phyloP scores from a whole-genome alignment of 2,888 invertebrate species.

The Itoplectis maculator region DNA sequence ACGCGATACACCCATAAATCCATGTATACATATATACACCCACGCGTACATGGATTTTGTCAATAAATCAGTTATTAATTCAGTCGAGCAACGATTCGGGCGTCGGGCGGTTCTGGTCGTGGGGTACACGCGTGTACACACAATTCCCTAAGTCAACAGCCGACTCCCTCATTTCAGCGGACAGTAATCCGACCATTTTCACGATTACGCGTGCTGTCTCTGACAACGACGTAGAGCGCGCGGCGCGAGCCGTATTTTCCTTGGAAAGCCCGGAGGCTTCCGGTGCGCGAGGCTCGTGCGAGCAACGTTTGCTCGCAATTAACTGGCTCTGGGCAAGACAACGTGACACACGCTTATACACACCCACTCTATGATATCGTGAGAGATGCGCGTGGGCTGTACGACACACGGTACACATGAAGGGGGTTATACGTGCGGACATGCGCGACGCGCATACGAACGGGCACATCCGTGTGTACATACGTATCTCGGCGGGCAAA shows the following conservation, averaged over 20 bases:
- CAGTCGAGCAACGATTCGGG: conserved; percentile 13
- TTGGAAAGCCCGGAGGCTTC: not conserved
- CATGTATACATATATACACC: not conserved
- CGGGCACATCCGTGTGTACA: conserved; percentile 7
- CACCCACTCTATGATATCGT: conserved; percentile 5
- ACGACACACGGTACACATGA: not conserved
- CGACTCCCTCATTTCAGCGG: not conserved
- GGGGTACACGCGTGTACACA: not conserved
- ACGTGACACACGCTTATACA: conserved; percentile 13
- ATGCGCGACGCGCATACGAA: not conserved
- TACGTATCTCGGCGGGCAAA: conserved; percentile 38
- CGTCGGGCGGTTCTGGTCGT: not conserved
- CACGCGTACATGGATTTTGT: conserved; percentile 45
- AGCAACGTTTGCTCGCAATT: conserved; percentile 49
- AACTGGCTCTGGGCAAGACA: conserved; percentile 31
- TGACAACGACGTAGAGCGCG: not conserved
- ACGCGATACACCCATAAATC: no score
- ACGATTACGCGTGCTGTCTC: conserved; percentile 20
- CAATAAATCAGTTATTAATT: conserved; percentile 55
- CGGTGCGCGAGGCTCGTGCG: not conserved
- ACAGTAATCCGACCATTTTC: conserved; percentile 3
- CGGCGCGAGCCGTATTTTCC: conserved; percentile 23
- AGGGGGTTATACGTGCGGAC: not conserved
- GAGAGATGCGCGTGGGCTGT: conserved; percentile 12
- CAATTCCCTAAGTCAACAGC: conserved; percentile 24